Evolutionary conservation across 2,797 vertebrate genomes (phyloP).

Genomic region (Anabas testudineus): DNA sequence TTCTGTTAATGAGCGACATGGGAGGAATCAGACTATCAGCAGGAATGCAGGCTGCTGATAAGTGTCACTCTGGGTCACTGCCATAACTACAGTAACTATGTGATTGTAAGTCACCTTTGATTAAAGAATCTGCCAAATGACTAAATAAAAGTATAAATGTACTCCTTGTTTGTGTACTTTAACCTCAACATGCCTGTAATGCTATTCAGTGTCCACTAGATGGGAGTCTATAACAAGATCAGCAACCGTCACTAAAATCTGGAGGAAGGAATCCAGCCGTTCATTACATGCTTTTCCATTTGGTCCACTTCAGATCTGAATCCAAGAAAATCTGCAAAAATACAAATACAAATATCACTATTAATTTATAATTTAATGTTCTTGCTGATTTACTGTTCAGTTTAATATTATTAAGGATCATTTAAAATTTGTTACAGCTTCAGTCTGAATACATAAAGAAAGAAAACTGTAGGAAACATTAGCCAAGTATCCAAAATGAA

Average conservation of each 20-base stretch:
- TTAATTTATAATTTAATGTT: background rate
- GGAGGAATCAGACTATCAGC: too few relatives aligned
- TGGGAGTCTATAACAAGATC: conserved; percentile 24
- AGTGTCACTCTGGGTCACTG: conserved; percentile 4
- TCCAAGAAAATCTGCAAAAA: background rate
- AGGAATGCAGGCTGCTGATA: conserved; percentile 39
- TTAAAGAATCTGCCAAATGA: too few relatives aligned
- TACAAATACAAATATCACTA: background rate
- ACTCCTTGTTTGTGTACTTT: background rate
- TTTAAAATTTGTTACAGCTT: too few relatives aligned
- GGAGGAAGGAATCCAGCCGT: too few relatives aligned
- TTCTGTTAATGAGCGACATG: background rate
- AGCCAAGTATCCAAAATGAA: too few relatives aligned
- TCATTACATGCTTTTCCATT: background rate
- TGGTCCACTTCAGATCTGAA: background rate
- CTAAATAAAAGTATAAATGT: too few relatives aligned
- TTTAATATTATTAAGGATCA: too few relatives aligned
- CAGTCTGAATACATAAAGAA: too few relatives aligned
- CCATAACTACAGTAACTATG: background rate
- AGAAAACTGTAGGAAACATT: too few relatives aligned
- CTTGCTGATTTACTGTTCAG: background rate
- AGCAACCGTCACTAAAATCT: too few relatives aligned
- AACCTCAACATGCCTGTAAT: background rate
- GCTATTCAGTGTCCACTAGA: conserved; percentile 30
- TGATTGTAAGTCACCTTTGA: too few relatives aligned